Base-by-base conservation (phyloP, 2,113 vertebrate genomes). In the Cheirogaleus medius region DNA sequence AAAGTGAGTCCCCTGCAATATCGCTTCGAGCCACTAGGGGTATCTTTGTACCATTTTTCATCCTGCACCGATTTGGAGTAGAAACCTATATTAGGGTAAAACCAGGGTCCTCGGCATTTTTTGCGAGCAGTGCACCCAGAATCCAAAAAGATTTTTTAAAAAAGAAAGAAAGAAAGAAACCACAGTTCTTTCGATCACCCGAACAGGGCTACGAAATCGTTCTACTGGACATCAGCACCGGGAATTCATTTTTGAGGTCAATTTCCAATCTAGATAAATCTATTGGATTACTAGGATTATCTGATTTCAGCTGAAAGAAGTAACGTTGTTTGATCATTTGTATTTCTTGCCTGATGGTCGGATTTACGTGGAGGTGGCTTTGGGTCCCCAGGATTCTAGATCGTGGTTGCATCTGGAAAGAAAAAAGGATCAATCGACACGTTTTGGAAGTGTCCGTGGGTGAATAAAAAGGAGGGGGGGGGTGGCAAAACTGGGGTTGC, bases 31-130 rank as follows among this genome's bases (percentile, higher is more conserved):
- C 99, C 99, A 97, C 99, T 98, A 99, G 99, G 98, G 98, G 99
- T 98, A 99, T 95, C 98, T 99, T 99, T 99, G 99, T 98, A 99
- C 98, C 98, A 99, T 99, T 99, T 99, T 99, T 99, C 98, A 98
- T 98, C 97, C 94, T 92, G 98, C 98, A 98, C 98, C 92, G 98
- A 98, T 98, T 98, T 98, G 98, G 98, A 98, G 98, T 99, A 98
- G 98, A 98, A 99, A 98, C 98, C 98, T 98, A 95, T 98, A 98
- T 98, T 97, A 98, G 98, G 98, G 98, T 98, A 99, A 99, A 98
- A 98, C 95, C 98, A 98, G 98, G 98, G 98, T 98, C 98, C 98
- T 99, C 98, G 98, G 98, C 98, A 98, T 99, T 99, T 97, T 98
- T 98, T 99, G 98, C 98, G 99, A 99, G 98, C 99, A 98, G 98